Evolutionary conservation across 1,140 invertebrate genomes (phyloP).

Genomic region (Macrocentrus cingulum): DNA sequence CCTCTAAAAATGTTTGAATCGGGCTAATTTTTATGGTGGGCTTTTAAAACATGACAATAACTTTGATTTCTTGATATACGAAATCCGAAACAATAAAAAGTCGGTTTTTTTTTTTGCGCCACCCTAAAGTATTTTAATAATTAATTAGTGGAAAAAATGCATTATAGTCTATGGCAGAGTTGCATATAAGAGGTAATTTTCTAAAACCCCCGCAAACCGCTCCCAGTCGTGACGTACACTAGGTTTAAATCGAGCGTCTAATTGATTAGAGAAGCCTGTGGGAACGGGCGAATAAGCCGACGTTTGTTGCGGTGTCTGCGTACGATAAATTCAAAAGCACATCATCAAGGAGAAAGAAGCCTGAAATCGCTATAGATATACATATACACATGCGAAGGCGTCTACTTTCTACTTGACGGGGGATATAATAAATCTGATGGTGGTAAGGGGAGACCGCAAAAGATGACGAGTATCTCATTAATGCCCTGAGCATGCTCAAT

Average conservation of each 20-base stretch:
- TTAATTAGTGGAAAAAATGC: too few relatives aligned
- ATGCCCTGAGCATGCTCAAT: conserved; percentile 9
- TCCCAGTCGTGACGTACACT: conserved; percentile 26
- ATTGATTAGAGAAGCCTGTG: conserved; percentile 31
- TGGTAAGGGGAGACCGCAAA: not conserved
- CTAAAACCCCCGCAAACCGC: conserved; percentile 15
- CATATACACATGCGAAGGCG: not conserved
- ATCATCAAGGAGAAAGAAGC: not conserved
- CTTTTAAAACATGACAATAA: too few relatives aligned
- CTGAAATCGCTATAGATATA: not conserved
- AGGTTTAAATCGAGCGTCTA: conserved; percentile 30
- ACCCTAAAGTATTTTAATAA: conserved; percentile 21
- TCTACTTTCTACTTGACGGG: conserved; percentile 1
- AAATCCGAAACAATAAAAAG: too few relatives aligned
- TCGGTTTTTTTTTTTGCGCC: too few relatives aligned
- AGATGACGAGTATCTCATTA: conserved; percentile 16
- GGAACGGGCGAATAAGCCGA: conserved; percentile 25
- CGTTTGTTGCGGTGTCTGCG: conserved; percentile 4
- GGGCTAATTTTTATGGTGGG: too few relatives aligned
- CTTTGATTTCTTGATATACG: too few relatives aligned
- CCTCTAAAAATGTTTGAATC: too few relatives aligned
- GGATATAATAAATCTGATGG: not conserved
- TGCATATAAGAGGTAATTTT: conserved; percentile 20
- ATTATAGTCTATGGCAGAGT: too few relatives aligned
- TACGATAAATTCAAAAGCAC: conserved; percentile 6